A percentile compares a stretch with the other conserved stretches of the same genome.
Conservation (phyloP, 2,888 invertebrate species). For the Mactromeris polynyma region DNA sequence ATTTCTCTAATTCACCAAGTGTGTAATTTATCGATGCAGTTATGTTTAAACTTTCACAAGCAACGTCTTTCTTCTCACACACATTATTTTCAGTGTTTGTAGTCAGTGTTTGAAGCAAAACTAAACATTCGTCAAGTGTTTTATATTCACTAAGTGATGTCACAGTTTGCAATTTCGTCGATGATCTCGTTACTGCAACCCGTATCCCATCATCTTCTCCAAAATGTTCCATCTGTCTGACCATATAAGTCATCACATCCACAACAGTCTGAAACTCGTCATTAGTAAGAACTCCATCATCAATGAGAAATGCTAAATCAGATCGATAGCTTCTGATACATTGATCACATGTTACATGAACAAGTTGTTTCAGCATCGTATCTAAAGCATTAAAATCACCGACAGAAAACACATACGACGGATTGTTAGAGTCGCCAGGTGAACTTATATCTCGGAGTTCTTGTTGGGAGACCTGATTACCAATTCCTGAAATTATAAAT, state of each 20-base stretch:
- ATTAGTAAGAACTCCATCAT: background rate
- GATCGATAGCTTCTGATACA: background rate
- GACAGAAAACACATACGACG: conserved; percentile 30
- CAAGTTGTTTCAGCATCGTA: conserved; percentile 27
- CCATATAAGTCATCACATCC: background rate
- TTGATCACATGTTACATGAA: conserved; percentile 31
- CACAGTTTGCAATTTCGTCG: background rate
- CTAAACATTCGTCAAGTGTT: background rate
- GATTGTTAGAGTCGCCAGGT: background rate
- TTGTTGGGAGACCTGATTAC: conserved; percentile 14
- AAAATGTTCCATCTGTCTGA: background rate
- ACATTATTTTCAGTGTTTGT: background rate
- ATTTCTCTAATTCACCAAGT: background rate
- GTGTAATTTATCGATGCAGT: conserved; percentile 17
- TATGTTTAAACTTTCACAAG: background rate
- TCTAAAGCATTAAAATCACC: conserved; percentile 8
- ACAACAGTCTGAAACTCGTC: conserved; percentile 11
- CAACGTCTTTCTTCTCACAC: background rate
- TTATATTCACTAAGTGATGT: background rate
- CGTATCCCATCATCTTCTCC: background rate
- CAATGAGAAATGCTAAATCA: conserved; percentile 18
- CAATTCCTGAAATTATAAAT: conserved; percentile 35
- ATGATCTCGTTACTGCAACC: background rate
- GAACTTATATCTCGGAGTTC: conserved; percentile 29
- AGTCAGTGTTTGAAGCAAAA: background rate